Base-by-base conservation (phyloP, 2,888 invertebrate species). In the Caenorhabditis becei region DNA sequence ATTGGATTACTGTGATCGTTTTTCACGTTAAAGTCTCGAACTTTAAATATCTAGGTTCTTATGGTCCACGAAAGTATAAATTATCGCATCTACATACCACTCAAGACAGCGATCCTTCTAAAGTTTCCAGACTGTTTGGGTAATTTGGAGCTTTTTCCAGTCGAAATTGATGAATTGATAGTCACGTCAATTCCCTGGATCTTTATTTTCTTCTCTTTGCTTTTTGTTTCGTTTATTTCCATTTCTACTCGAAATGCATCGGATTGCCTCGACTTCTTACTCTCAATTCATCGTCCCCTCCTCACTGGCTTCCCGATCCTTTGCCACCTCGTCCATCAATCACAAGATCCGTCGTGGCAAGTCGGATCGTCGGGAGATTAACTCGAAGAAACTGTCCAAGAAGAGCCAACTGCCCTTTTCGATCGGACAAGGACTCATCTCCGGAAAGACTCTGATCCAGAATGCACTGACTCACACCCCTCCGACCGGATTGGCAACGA, bases 371-470 rank as follows among this genome's bases (percentile, higher is more conserved):
- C 51, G 80, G 23, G 49, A 58, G 41, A 58, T 69, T 23, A 63
- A 80, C 56, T 53, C 80, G 8, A 80, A 80, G 56, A 80, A 80
- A n/a, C 10, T 75, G 1, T 24, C 70, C 3, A 75, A 70, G n/a
- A 63, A 63, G 24, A 47, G 58, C 4, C 28, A 44, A 3, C 32
- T 58, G 24, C 37, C 54, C 1, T 70, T 49, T 26, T 20, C 62
- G 3, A 47, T 66, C 23, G 74, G 69, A 49, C 44, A 66, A 11
- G 54, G 49, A 3, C 58, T 74, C 49, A 69, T 63, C 14, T 58
- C 56, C 14, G 58, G 51, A 10, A 62, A 58, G 18, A 58, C 37
- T 3, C 18, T 69, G 1, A 18, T 80, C 18, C 70, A 80, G 66
- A 75, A 26, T 54, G 75, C 75, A 7, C 54, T 80, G 10, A 70